Evolutionary conservation across 2,797 vertebrate species (phyloP), one percentile per base, ranked within the genome.

Genomic region (Sebastes kiyomatsui): DNA sequence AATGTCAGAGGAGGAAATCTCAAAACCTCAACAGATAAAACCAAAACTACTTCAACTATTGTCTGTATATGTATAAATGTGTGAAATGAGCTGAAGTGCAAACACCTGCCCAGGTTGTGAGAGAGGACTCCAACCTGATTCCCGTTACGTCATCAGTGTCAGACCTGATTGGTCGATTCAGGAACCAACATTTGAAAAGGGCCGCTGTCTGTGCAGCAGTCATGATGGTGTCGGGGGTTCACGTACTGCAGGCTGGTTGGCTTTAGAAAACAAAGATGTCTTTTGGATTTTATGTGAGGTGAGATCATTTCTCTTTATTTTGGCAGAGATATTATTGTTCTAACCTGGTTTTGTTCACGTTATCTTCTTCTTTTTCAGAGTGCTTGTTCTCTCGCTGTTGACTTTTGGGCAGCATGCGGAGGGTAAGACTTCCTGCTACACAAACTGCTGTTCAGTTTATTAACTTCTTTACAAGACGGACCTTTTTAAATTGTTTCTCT

Each of bases 251-350:
- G 4, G 13, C 22, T 67, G 64, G 0, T 38, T 35, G 28, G 7
- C 2, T 33, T 58, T 3, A n/a, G 2, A 1, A 13, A 14, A 12
- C 2, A 2, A 5, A 35, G 10, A 89, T 89, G 88, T 30, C 1
- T 4, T 80, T 30, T 67, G 83, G 85, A 28, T 55, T 72, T 20
- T 68, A 33, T 70, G 38, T 72, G 67, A 87, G 86, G 88, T 90
- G 27, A 0, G 1, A 0, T 22, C 0, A 1, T 0, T 14, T 33
- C 33, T 22, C 1, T 54, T 20, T 0, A 0, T 5, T 54, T 27
- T 18, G 5, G 1, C 4, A 20, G 0, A 2, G 4, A 1, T 30
- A 0, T 56, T 8, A 3, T 2, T 14, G 2, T 6, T 1, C 1
- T 2, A 0, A 11, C 0, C 8, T 32, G 33, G 1, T 14, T 38